These are phyloP conservation scores for Bungarus multicinctus DNA, from an alignment of 2,113 vertebrate genomes.

Conservation along the genomic window DNA sequence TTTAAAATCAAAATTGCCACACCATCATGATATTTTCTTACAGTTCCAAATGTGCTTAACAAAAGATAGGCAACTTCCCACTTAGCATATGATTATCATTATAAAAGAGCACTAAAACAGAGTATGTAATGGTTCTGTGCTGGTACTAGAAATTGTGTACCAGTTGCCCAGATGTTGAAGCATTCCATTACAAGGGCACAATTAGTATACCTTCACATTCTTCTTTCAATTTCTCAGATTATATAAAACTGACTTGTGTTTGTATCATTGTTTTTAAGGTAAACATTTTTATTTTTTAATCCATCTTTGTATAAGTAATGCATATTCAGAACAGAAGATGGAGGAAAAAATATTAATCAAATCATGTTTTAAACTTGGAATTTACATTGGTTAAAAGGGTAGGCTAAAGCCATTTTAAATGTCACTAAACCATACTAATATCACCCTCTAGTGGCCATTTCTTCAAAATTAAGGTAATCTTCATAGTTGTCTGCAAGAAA, in stretches of 20 bases:
- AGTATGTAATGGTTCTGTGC: too few species aligned
- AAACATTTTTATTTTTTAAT: background rate
- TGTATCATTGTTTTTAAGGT: background rate
- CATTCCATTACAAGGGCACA: background rate
- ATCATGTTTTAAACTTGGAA: background rate
- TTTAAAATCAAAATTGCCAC: background rate
- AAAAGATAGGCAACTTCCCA: background rate
- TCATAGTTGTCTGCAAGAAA: background rate
- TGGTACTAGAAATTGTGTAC: too few species aligned
- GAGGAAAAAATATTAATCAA: background rate
- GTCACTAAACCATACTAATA: background rate
- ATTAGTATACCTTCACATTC: background rate
- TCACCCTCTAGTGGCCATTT: constrained; percentile 15
- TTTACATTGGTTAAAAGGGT: background rate
- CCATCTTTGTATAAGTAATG: too few species aligned
- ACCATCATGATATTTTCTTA: background rate
- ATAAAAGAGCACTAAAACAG: too few species aligned
- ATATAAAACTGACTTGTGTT: background rate
- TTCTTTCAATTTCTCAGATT: background rate
- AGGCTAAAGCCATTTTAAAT: background rate
- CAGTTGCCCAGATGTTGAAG: background rate
- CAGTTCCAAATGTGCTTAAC: background rate
- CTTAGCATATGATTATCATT: background rate
- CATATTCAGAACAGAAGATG: background rate
- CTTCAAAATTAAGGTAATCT: background rate